Conservation (phyloP, 1,140 invertebrate genomes). For the Leptinotarsa undecemlineata region DNA sequence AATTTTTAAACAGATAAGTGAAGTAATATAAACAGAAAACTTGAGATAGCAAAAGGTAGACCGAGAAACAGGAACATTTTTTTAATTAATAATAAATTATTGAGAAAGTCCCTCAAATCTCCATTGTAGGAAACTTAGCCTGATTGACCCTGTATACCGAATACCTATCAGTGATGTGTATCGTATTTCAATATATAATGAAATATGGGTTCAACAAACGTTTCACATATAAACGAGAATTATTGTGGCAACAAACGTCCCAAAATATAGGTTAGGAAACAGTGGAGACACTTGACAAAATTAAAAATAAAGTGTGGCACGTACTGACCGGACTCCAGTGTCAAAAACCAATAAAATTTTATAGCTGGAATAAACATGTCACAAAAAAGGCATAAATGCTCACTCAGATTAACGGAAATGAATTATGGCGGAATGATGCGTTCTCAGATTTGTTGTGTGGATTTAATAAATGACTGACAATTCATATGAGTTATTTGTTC, state of each 20-base stretch:
- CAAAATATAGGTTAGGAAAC: slow-evolving; percentile 23
- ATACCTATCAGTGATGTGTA: neutral
- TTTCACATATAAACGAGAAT: neutral
- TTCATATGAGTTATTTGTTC: neutral
- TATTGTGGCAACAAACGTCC: neutral
- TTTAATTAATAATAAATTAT: too few relatives aligned
- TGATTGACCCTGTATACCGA: too few relatives aligned
- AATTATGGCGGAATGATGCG: slow-evolving; percentile 27
- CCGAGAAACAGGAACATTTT: too few relatives aligned
- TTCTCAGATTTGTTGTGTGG: neutral
- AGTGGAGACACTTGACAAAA: slow-evolving; percentile 5
- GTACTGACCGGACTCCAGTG: slow-evolving; percentile 22
- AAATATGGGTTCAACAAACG: neutral
- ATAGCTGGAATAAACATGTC: slow-evolving; percentile 40
- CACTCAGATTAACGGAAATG: slow-evolving; percentile 31
- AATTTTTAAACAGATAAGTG: too few relatives aligned
- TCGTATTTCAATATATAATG: neutral
- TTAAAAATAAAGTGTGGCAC: slow-evolving; percentile 22
- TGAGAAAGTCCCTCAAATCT: too few relatives aligned
- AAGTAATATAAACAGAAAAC: too few relatives aligned
- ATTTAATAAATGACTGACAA: neutral
- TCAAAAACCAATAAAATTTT: slow-evolving; percentile 39
- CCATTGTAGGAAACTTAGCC: too few relatives aligned
- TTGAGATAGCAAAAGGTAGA: too few relatives aligned
- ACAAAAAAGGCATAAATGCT: slow-evolving; percentile 37